Percentiles rank a stretch among this genome's conserved stretches.
Conservation (phyloP, 1,140 invertebrate species). For the Orchesella cincta region DNA sequence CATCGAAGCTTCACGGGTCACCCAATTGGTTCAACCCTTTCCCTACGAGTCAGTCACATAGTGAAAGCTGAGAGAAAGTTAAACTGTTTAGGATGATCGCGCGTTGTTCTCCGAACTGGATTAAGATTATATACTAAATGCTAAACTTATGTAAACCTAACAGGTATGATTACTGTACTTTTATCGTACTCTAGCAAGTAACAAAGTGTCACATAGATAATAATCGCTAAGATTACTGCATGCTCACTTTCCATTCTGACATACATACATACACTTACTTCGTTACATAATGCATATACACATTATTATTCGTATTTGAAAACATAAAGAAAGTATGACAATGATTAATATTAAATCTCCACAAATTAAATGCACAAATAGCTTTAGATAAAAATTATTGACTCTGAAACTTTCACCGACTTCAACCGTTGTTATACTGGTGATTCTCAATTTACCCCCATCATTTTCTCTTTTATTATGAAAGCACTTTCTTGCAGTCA, state of each 20-base stretch:
- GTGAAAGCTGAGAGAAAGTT: background rate
- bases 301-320: background rate
- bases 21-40: background rate
- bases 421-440: background rate
- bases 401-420: background rate
- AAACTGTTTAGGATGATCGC: background rate
- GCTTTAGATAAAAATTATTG: background rate
- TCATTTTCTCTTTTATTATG: background rate
- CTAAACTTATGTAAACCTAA: background rate
- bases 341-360: background rate
- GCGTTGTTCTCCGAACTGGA: background rate
- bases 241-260: background rate
- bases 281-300: background rate
- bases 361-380: background rate
- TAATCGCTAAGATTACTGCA: background rate
- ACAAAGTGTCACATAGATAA: too few relatives aligned
- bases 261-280: background rate
- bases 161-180: too few relatives aligned
- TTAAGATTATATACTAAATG: background rate
- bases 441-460: background rate
- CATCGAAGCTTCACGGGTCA: conserved; percentile 46
- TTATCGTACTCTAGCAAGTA: too few relatives aligned
- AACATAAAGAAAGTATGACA: background rate
- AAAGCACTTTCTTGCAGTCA: background rate
- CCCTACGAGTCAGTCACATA: background rate